Conservation (phyloP, 2,113 vertebrate genomes). For the Ageneiosus marmoratus region DNA sequence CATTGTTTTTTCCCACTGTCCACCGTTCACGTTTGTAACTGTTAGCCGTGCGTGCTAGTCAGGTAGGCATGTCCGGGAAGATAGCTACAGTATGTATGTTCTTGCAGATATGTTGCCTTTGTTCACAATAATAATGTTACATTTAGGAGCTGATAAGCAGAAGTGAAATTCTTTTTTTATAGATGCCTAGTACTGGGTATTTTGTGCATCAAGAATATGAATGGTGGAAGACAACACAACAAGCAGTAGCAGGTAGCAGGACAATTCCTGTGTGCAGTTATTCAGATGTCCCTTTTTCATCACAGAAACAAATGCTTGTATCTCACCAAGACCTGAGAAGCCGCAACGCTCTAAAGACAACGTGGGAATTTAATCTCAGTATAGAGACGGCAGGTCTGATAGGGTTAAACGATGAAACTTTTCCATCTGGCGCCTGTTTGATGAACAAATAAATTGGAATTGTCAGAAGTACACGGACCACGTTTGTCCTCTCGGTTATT, state of each 20-base stretch:
- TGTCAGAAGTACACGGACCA: slow-evolving; percentile 13
- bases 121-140: too few relatives aligned
- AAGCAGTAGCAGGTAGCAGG: not conserved
- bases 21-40: too few relatives aligned
- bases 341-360: not conserved
- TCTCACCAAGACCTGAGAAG: not conserved
- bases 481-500: not conserved
- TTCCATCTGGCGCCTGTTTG: slow-evolving; percentile 7
- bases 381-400: not conserved
- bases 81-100: too few relatives aligned
- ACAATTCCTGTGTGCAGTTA: not conserved
- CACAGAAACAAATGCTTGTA: not conserved
- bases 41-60: too few relatives aligned
- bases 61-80: too few relatives aligned
- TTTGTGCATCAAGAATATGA: too few relatives aligned
- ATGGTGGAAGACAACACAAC: not conserved
- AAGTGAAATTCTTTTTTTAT: too few relatives aligned
- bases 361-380: not conserved
- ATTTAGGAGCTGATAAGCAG: too few relatives aligned
- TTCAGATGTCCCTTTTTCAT: not conserved
- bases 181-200: too few relatives aligned
- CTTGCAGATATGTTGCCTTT: too few relatives aligned
- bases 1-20: too few relatives aligned
- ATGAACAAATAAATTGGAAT: slow-evolving; percentile 20
- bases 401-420: slow-evolving; percentile 12